Base-by-base conservation (phyloP, 2,797 vertebrate species). In the Gadopsis bispinosus region DNA sequence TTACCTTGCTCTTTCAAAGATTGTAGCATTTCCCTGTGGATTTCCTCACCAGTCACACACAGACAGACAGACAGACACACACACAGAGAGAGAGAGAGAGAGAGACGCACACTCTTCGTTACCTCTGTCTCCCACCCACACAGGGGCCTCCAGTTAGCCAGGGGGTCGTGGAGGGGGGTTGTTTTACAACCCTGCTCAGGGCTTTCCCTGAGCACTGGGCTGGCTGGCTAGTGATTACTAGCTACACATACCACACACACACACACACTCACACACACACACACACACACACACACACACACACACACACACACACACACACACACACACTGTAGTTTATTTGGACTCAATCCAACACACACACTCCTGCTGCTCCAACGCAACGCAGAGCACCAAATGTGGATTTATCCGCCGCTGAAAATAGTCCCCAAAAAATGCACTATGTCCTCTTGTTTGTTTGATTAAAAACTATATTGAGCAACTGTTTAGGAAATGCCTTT, bases 121-220 rank as follows among this genome's bases (percentile, higher is more conserved):
- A 92, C 90, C 82, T 89, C 88, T 81, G 86, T 85, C 87, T 92
- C 82, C 89, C 88, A 92, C 88, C 87, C 90, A 91, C 88, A 91
- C 81, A 83, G 88, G 88, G 91, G 88, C 88, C 91, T 91, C 88
- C 86, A 87, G 85, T 90, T 92, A 81, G 85, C 70, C 69, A 70
- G 74, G 83, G 68, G 84, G 74, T 55, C 7, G 53, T 76, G 85
- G 66, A 60, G 69, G 58, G 55, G 85, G 86, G 76, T 73, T 56
- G 73, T 87, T 92, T 94, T 94, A 93, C 87, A 89, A 87, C 87
- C 81, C 83, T 81, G 80, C 73, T 92, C 86, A 93, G 93, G 94
- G 92, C 89, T 93, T 93, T 92, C 92, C 94, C 92, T 94, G 85
- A 88, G 88, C 89, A 83, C 77, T 89, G 81, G 82, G 82, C 89